Evolutionary conservation across 2,113 vertebrate species (phyloP), one percentile per base, ranked within the genome.

Genomic region (mouse (Mus musculus)): DNA sequence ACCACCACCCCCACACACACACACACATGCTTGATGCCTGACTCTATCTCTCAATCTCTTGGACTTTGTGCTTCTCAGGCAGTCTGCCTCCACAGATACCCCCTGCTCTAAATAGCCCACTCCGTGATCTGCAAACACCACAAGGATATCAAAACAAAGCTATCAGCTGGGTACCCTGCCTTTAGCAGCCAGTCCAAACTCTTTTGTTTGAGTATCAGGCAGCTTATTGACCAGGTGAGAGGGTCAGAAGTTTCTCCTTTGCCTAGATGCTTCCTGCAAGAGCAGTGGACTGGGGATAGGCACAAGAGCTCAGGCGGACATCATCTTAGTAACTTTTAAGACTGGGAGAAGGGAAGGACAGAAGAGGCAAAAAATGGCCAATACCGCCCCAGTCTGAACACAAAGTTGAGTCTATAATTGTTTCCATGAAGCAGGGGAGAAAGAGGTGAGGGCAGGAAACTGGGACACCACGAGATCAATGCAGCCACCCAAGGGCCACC

Each of bases 131-230:
- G 85, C 71, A 95, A 76, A 97, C 95, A 98, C 16, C 0, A 52
- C 82, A 85, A 96, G 97, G 97, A 96, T 96, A 96, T 92, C 92
- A 97, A 96, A 95, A 96, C 96, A 97, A 97, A 97, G 97, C 94
- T 97, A 97, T 97, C 97, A 93, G 95, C 4, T 24, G 17, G 82
- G 91, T n/a, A 46, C 96, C 96, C 94, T 22, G 72, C 87, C 96
- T 88, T 73, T 33, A 78, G 20, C 28, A 5, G 69, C 90, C 95
- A 77, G 94, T 87, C 87, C 95, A 81, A 96, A 95, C 72, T 88
- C 56, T 39, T 80, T 56, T 87, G 90, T 94, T 95, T 95, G 95
- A 87, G 22, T 94, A 96, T 91, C 91, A 19, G 65, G 78, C 90
- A 95, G 7, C 78, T 36, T 86, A 95, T 77, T 96, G 90, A 65